Evolutionary conservation across 2,113 vertebrate species (phyloP), one percentile per base, ranked within the genome.

Genomic region (Hippocampus barbouri): DNA sequence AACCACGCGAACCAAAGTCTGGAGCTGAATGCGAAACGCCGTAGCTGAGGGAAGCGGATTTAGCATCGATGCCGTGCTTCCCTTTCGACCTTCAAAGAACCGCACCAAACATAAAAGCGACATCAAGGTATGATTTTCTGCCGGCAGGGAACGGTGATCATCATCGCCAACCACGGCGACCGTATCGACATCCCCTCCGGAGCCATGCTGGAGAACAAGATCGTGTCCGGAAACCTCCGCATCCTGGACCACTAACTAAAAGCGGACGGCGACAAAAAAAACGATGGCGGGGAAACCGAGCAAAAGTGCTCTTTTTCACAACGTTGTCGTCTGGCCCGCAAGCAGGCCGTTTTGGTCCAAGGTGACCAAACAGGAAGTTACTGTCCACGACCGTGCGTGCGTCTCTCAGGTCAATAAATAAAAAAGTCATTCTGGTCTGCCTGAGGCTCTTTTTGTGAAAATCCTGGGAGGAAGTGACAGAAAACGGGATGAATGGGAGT

Each of bases 221-320:
- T 99, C 0, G 97, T 99, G 5, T 99, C 97, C 8, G 97, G 97
- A 72, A 99, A 99, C 81, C 95, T 99, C 45, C 95, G 97, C 75
- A 99, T 98, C 89, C 90, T 99, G 89, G 97, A 98, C 90, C 97
- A 99, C 90, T 98, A 91, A 99, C 90, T 98, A 91, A 96, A 30
- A 61, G 27, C 5, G 14, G 25, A 30, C 23, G 16, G 27, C 14
- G 27, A 18, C 27, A 16, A 61, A 25, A 25, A 25, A 61, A 61
- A 30, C 27, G 1, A 61, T 15, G 5, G 15, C 15, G 15, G 12
- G 15, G 16, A 61, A 61, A 30, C 27, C 27, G 34, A 18, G 5
- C 27, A 61, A 30, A 61, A 61, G 59, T 61, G 27, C 2, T 34
- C 59, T 61, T 30, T 34, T 34, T 7, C 23, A 59, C 21, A 56